Conservation (phyloP, 2,797 vertebrate genomes). For the Mionectes olivaceus region DNA sequence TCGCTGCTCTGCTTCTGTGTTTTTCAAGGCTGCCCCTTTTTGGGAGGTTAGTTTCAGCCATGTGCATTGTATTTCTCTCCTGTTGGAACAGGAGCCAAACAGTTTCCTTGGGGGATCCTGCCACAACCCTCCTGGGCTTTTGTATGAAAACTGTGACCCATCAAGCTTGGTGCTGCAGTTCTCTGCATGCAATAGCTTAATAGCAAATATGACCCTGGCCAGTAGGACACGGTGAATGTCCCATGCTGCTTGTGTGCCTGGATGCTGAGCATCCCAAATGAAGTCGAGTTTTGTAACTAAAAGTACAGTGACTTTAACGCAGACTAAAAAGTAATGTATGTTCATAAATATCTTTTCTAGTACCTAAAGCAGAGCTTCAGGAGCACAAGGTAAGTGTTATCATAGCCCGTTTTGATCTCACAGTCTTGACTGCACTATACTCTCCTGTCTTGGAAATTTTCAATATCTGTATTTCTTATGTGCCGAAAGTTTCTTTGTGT, state of each 20-base stretch:
- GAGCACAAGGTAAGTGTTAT: slow-evolving; percentile 21
- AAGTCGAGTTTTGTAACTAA: not conserved
- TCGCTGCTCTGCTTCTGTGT: not conserved
- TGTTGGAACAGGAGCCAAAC: not conserved
- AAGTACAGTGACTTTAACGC: not conserved
- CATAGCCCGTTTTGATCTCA: not conserved
- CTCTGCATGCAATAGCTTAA: not conserved
- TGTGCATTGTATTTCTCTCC: not conserved
- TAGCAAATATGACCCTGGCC: not conserved
- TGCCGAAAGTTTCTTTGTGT: not conserved
- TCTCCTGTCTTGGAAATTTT: not conserved
- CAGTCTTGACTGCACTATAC: not conserved
- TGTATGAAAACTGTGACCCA: not conserved
- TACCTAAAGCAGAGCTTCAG: not conserved
- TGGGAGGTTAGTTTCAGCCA: not conserved
- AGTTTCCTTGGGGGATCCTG: not conserved
- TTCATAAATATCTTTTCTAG: slow-evolving; percentile 47
- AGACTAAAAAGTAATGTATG: not conserved
- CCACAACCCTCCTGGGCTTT: not conserved
- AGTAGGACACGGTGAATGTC: rapidly evolving
- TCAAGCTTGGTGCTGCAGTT: not conserved
- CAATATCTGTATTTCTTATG: not conserved
- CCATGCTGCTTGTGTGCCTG: not conserved
- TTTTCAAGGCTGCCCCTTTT: not conserved
- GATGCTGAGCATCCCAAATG: not conserved